phyloP scores from a whole-genome alignment of 2,888 invertebrate genomes.

The Schizaphis graminum region DNA sequence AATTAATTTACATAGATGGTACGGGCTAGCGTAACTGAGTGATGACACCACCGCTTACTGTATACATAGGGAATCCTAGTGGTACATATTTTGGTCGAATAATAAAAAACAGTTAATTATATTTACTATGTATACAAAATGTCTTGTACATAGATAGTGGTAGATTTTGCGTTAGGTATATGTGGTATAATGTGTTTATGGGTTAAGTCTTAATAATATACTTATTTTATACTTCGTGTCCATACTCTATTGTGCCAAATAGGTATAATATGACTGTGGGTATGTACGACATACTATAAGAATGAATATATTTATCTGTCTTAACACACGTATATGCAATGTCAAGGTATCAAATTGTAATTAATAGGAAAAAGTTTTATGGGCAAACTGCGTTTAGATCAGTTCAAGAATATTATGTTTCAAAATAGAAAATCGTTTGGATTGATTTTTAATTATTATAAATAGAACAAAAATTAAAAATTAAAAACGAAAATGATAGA shows the following conservation, averaged over 20 bases:
- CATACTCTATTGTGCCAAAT: neutral
- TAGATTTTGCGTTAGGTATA: neutral
- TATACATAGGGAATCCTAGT: neutral
- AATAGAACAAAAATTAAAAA: neutral
- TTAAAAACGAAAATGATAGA: neutral
- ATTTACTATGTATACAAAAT: neutral
- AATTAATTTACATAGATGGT: neutral
- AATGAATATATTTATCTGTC: neutral
- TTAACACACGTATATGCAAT: neutral
- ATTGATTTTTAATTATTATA: neutral
- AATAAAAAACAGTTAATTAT: neutral
- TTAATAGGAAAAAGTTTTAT: neutral
- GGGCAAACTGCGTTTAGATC: neutral
- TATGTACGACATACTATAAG: neutral
- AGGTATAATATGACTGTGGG: neutral
- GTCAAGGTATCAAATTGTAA: neutral
- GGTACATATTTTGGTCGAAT: neutral
- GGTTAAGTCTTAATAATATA: neutral
- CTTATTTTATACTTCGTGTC: neutral
- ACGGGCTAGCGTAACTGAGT: neutral
- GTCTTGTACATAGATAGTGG: neutral
- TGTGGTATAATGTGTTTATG: too few species aligned
- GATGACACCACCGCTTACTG: neutral
- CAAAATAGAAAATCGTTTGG: neutral
- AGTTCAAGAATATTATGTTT: neutral